A percentile compares a stretch with the other conserved stretches of the same genome.
Evolutionary conservation across 1,140 invertebrate genomes (phyloP).

Genomic region (Sitodiplosis mosellana): DNA sequence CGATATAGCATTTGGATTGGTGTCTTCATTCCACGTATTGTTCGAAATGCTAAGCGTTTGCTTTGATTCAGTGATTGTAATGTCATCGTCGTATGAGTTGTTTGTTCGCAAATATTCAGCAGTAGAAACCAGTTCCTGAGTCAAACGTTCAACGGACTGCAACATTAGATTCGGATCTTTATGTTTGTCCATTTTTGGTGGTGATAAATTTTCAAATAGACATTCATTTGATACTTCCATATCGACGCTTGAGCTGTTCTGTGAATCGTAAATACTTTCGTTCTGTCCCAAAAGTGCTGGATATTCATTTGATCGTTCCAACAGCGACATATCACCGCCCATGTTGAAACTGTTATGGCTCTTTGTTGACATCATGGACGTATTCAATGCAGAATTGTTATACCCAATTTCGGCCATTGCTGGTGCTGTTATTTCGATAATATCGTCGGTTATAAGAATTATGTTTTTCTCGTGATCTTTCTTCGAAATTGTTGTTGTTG

Average conservation of each 20-base stretch:
- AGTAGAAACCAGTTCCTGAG: conserved; percentile 40
- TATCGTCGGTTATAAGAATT: no score
- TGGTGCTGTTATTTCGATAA: no score
- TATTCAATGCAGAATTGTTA: not conserved
- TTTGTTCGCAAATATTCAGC: conserved; percentile 25
- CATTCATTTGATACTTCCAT: conserved; percentile 28
- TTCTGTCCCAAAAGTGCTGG: conserved; percentile 15
- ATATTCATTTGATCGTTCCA: conserved; percentile 23
- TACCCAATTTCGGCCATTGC: not conserved
- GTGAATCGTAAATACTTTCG: conserved; percentile 3
- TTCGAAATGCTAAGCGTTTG: conserved; percentile 27
- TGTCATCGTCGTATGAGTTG: conserved; percentile 3
- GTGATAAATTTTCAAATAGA: conserved; percentile 8
- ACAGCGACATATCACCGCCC: not conserved
- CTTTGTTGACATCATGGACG: not conserved
- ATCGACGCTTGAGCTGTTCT: conserved; percentile 21
- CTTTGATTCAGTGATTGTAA: conserved; percentile 21
- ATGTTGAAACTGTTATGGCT: conserved; percentile 1
- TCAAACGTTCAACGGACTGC: conserved; percentile 40
- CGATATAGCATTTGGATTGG: conserved; percentile 50
- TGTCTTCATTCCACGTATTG: conserved; percentile 61
- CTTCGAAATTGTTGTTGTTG: conserved; percentile 3
- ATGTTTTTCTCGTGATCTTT: not conserved
- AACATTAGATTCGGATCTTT: conserved; percentile 47
- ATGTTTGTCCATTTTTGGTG: conserved; percentile 20